Conservation (phyloP, 37 sponge, comb jelly and placozoan species). For the Hormiphora californensis region DNA sequence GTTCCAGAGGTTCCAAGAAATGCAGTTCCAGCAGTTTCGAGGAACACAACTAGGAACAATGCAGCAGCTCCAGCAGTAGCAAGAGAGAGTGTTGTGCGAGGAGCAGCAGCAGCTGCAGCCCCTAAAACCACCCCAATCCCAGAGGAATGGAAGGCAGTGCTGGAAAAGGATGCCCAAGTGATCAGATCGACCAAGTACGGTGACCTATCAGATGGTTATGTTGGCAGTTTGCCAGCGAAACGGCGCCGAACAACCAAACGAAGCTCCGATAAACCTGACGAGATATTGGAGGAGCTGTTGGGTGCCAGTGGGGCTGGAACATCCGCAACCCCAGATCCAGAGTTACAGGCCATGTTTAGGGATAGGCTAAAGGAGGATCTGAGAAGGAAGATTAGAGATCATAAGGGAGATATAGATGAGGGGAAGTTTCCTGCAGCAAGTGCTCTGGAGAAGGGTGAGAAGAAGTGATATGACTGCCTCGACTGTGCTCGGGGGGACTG, state of each 20-base stretch:
- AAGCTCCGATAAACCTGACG: conserved; percentile 3
- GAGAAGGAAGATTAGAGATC: not conserved
- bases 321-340: not conserved
- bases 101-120: not conserved
- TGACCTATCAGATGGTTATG: conserved; percentile 20
- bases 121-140: not conserved
- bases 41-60: too few species aligned
- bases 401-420: conserved; percentile 40
- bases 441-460: not conserved
- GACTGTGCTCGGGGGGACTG: too few species aligned
- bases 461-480: too few species aligned
- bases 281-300: not conserved
- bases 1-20: too few species aligned
- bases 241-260: not conserved
- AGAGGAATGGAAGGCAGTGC: not conserved
- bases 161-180: not conserved
- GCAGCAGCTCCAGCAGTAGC: too few species aligned
- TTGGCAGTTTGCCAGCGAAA: conserved; percentile 27
- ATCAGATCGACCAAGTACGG: not conserved
- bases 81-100: too few species aligned
- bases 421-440: not conserved
- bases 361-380: conserved; percentile 12
- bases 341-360: not conserved
- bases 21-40: too few species aligned
- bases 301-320: not conserved